Evolutionary conservation across 1,140 invertebrate genomes (phyloP).

Genomic region (Papilio aristodemus): DNA sequence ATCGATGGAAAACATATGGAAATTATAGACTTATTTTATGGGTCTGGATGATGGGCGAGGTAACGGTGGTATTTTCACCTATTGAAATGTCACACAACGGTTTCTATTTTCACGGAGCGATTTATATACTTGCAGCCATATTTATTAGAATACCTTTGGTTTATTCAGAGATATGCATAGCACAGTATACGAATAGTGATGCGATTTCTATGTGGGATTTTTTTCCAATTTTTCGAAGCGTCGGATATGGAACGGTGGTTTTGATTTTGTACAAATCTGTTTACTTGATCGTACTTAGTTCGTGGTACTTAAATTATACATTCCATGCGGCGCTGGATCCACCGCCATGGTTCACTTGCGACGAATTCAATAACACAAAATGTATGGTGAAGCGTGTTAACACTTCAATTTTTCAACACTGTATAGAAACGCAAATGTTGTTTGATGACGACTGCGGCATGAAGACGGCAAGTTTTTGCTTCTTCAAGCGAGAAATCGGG

Average conservation of each 20-base stretch:
- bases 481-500: conserved; percentile 63
- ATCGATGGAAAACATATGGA: conserved; percentile 56
- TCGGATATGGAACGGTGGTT: conserved; percentile 59
- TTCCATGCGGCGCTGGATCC: conserved; percentile 58
- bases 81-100: conserved; percentile 60
- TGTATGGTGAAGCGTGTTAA: conserved; percentile 68
- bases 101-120: conserved; percentile 51
- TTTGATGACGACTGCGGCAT: conserved; percentile 63
- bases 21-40: conserved; percentile 64
- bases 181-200: conserved; percentile 66
- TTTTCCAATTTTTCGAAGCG: conserved; percentile 60
- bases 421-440: conserved; percentile 58
- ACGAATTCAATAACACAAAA: conserved; percentile 50
- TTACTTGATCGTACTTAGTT: conserved; percentile 55
- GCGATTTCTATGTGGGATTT: conserved; percentile 65
- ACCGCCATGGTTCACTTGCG: conserved; percentile 66
- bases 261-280: conserved; percentile 56
- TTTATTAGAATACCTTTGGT: conserved; percentile 66
- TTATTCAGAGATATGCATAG: conserved; percentile 72
- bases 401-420: conserved; percentile 66
- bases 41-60: conserved; percentile 69
- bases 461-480: conserved; percentile 64
- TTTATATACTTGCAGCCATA: conserved; percentile 54
- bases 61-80: conserved; percentile 52
- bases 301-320: conserved; percentile 68